Conservation (phyloP, 2,888 invertebrate species). For the Zeuzera pyrina region DNA sequence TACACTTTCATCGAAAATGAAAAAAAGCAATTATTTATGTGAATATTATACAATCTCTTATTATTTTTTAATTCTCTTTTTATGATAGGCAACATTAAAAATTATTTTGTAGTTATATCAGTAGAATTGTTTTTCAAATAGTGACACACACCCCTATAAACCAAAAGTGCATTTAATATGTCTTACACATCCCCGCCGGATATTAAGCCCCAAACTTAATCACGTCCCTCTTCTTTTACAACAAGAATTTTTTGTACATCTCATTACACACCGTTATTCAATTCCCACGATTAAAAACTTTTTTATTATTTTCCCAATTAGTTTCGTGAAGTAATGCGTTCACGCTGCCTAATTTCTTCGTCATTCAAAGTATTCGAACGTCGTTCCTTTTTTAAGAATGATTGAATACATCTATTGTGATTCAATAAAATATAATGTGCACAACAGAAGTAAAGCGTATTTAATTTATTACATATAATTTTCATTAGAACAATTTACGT, state of each 20-base stretch:
- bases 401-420: conserved; percentile 33
- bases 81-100: too few relatives aligned
- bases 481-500: too few relatives aligned
- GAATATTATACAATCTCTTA: too few relatives aligned
- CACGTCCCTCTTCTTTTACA: conserved; percentile 48
- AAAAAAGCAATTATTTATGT: too few relatives aligned
- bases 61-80: too few relatives aligned
- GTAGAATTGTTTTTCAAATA: too few relatives aligned
- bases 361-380: conserved; percentile 27
- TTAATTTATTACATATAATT: conserved; percentile 33
- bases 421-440: conserved; percentile 18
- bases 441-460: conserved; percentile 41
- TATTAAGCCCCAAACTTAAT: conserved; percentile 64
- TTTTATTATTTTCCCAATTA: conserved; percentile 54
- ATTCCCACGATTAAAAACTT: conserved; percentile 58
- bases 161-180: conserved; percentile 45
- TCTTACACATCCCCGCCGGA: conserved; percentile 61
- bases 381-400: conserved; percentile 39
- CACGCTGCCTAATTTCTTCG: conserved; percentile 63
- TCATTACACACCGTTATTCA: conserved; percentile 54
- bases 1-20: too few relatives aligned
- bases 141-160: conserved; percentile 38
- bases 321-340: conserved; percentile 59
- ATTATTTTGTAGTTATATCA: too few relatives aligned
- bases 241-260: conserved; percentile 54